Evolutionary conservation across 2,113 vertebrate genomes (phyloP).

Genomic region (Brachyhypopomus occidentalis): DNA sequence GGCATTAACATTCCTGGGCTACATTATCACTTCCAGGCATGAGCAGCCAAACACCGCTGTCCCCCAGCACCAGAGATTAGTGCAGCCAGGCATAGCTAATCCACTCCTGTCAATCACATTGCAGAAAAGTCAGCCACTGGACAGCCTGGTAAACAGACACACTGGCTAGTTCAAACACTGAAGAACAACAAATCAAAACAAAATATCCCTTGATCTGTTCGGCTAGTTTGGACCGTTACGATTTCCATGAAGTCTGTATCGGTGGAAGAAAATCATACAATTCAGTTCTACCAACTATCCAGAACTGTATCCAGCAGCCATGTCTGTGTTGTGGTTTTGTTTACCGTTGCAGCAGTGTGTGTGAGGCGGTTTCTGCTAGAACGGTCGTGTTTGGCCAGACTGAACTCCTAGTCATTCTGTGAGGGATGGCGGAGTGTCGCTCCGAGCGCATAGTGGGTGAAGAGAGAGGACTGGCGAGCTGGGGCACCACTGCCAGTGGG

Average conservation of each 20-base stretch:
- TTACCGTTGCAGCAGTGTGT: not conserved
- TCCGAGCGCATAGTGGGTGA: not conserved
- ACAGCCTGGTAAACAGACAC: slow-evolving; percentile 27
- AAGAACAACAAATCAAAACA: not conserved
- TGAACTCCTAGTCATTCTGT: not conserved
- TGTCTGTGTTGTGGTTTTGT: not conserved
- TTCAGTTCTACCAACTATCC: not conserved
- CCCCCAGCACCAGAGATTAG: slow-evolving; percentile 50
- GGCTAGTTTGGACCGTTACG: not conserved
- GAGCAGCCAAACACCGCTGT: slow-evolving; percentile 65
- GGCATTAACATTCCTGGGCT: slow-evolving; percentile 81
- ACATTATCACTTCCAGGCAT: slow-evolving; percentile 71
- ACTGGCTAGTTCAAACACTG: not conserved
- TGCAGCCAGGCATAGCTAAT: slow-evolving; percentile 49
- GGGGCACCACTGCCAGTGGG: not conserved
- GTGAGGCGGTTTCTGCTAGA: slow-evolving; percentile 4
- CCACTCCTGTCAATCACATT: slow-evolving; percentile 33
- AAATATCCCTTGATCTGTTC: not conserved
- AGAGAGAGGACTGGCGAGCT: not conserved
- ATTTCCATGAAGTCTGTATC: not conserved
- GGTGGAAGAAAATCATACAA: not conserved
- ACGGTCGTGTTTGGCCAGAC: slow-evolving; percentile 12
- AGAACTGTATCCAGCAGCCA: not conserved
- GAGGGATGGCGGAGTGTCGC: not conserved
- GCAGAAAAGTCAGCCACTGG: slow-evolving; percentile 24